Conservation (phyloP, 2,797 vertebrate species). For the Tragelaphus oryx region DNA sequence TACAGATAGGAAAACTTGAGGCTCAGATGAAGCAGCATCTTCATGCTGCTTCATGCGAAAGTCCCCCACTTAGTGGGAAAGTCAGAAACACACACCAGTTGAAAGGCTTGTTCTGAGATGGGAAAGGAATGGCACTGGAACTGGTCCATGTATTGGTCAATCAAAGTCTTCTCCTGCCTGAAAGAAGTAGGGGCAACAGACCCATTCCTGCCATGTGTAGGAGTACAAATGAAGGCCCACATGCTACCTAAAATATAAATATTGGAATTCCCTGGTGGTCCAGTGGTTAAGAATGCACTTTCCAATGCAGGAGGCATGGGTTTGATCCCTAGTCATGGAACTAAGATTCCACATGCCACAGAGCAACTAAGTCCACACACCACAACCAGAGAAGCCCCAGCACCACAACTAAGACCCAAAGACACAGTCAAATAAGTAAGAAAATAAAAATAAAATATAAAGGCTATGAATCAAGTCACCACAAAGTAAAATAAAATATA, state of each 20-base stretch:
- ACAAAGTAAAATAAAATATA: neutral
- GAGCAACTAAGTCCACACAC: neutral
- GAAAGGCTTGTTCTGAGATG: neutral
- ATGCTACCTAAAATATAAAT: neutral
- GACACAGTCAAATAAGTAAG: neutral
- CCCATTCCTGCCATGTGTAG: neutral
- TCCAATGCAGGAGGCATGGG: neutral
- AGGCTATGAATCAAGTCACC: neutral
- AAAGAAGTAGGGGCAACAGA: neutral
- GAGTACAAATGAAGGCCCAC: neutral
- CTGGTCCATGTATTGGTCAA: neutral
- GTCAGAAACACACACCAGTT: neutral
- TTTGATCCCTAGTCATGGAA: neutral
- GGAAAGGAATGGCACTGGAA: neutral
- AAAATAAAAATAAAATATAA: neutral
- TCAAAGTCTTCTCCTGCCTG: neutral
- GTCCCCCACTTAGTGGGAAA: neutral
- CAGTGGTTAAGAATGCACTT: neutral
- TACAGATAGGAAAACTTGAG: slow-evolving; percentile 7
- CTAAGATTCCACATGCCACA: neutral
- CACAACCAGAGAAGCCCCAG: neutral
- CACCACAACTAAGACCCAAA: neutral
- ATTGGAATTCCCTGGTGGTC: neutral
- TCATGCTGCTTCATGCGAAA: neutral
- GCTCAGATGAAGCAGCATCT: neutral